A percentile compares a stretch with the other conserved stretches of the same genome.
phyloP scores from a whole-genome alignment of 2,113 vertebrate species.

The Glaucidium brasilianum region DNA sequence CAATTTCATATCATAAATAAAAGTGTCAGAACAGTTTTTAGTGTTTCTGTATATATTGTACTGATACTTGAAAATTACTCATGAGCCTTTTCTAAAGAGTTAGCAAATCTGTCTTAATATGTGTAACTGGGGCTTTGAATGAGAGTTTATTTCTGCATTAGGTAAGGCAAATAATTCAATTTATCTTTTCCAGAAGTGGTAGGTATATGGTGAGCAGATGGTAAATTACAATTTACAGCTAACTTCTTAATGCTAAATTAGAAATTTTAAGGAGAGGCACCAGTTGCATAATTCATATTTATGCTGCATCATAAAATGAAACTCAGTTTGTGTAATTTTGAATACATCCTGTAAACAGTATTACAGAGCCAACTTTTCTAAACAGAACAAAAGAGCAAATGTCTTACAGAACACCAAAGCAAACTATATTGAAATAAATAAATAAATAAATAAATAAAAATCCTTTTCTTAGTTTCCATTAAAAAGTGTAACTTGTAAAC shows the following conservation, averaged over 20 bases:
- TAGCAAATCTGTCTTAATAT: constrained; percentile 30
- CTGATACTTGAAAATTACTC: background rate
- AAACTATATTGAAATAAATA: background rate
- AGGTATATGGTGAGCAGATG: constrained; percentile 33
- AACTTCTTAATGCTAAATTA: constrained; percentile 39
- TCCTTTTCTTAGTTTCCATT: background rate
- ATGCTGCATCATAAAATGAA: constrained; percentile 26
- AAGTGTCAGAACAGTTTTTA: background rate
- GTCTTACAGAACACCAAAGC: background rate
- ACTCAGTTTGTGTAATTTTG: constrained; percentile 1
- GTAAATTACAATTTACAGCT: constrained; percentile 45
- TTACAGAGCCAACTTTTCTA: background rate
- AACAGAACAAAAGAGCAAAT: background rate
- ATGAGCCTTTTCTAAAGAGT: background rate
- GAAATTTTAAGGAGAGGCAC: constrained; percentile 34
- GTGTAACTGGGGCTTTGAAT: background rate
- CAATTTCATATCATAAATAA: background rate
- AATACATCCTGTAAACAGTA: background rate
- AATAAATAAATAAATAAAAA: background rate
- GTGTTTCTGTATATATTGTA: background rate
- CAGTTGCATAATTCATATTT: constrained; percentile 40
- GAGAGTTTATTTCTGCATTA: constrained; percentile 41
- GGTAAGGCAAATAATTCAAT: constrained; percentile 39
- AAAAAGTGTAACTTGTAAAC: background rate
- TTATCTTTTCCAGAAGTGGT: constrained; percentile 23